Conservation (phyloP, 2,797 vertebrate species). For the Lepidocolaptes lacrymiger region DNA sequence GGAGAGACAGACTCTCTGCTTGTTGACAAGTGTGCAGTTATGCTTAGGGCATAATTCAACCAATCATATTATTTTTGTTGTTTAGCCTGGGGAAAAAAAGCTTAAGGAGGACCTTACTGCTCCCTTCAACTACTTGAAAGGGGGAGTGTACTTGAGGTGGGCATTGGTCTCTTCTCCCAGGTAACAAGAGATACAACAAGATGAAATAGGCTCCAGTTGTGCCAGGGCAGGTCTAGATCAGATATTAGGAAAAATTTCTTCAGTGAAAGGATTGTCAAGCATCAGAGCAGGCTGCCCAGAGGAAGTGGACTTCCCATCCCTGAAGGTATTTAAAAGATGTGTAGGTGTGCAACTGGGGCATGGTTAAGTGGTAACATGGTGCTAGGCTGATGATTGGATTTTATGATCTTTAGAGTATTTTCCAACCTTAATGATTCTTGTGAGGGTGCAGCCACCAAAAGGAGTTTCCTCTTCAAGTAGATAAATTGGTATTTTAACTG, state of each 20-base stretch:
- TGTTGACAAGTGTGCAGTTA: background rate
- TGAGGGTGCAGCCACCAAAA: background rate
- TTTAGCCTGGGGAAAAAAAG: background rate
- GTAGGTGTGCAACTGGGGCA: background rate
- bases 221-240: background rate
- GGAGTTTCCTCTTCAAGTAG: background rate
- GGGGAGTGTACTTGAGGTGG: background rate
- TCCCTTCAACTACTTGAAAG: background rate
- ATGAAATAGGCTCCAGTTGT: background rate
- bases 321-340: background rate
- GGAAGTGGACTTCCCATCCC: background rate
- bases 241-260: background rate
- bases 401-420: background rate
- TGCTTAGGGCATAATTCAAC: background rate
- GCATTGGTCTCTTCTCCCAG: background rate
- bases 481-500: background rate
- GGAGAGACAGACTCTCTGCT: background rate
- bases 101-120: background rate
- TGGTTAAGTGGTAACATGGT: background rate
- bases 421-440: background rate
- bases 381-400: background rate
- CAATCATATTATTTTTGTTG: background rate
- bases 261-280: background rate
- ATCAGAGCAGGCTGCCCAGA: background rate
- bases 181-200: background rate